Evolutionary conservation across 2,113 vertebrate species (phyloP).

Genomic region (Sinocyclocheilus anshuiensis): DNA sequence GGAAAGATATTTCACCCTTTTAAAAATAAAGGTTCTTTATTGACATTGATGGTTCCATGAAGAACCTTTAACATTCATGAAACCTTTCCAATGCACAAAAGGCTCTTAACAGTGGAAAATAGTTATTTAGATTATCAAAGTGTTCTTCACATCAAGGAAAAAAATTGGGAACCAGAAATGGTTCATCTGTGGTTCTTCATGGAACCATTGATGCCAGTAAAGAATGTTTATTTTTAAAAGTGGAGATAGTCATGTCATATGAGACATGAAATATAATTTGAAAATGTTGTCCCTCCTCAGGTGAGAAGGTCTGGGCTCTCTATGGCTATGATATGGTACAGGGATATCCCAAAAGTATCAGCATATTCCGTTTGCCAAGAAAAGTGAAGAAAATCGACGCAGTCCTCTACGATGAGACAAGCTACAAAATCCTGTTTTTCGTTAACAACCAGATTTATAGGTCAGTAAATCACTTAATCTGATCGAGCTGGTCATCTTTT

Average conservation of each 20-base stretch:
- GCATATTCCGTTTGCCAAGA: constrained; percentile 76
- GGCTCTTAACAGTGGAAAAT: not conserved
- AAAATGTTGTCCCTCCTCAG: constrained; percentile 65
- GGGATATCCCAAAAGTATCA: constrained; percentile 80
- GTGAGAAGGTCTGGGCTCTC: constrained; percentile 81
- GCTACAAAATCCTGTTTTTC: constrained; percentile 85
- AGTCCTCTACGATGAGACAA: constrained; percentile 70
- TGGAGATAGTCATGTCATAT: not conserved
- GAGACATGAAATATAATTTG: not conserved
- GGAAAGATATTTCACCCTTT: too few relatives aligned
- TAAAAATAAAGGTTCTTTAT: too few relatives aligned
- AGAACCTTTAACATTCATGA: not conserved
- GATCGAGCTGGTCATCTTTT: not conserved
- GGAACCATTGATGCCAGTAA: not conserved
- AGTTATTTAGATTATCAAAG: too few relatives aligned
- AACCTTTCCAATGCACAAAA: not conserved
- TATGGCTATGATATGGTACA: constrained; percentile 75
- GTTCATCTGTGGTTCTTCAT: not conserved
- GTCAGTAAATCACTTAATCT: constrained; percentile 68
- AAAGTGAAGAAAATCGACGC: constrained; percentile 80
- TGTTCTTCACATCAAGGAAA: too few relatives aligned
- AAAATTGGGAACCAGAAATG: too few relatives aligned
- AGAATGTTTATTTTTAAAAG: not conserved
- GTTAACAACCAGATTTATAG: constrained; percentile 81
- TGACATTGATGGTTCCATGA: too few relatives aligned